A percentile compares a stretch with the other conserved stretches of the same genome.
Conservation (phyloP, 1,140 invertebrate genomes). For the Panagrolaimus sp. region DNA sequence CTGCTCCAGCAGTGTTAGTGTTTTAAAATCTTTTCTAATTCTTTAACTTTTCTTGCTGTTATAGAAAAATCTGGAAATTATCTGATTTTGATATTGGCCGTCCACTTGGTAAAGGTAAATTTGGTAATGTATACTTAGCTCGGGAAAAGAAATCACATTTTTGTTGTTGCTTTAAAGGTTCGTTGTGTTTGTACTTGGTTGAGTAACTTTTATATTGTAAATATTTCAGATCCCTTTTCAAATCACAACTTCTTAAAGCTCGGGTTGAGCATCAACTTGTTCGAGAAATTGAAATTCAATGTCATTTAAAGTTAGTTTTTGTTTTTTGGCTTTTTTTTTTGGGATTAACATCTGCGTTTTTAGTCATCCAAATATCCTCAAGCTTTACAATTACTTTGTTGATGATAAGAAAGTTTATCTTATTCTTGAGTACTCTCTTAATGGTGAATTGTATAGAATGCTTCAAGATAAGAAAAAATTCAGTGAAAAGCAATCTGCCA, state of each 20-base stretch:
- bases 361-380: constrained; percentile 83
- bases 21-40: too few relatives aligned
- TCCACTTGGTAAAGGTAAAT: constrained; percentile 91
- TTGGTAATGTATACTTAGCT: constrained; percentile 94
- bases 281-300: constrained; percentile 90
- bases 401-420: constrained; percentile 80
- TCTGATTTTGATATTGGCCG: constrained; percentile 89
- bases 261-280: constrained; percentile 86
- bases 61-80: constrained; percentile 60
- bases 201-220: constrained; percentile 4
- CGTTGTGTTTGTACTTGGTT: not conserved
- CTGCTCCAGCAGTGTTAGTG: too few relatives aligned
- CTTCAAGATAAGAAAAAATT: constrained; percentile 64
- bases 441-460: constrained; percentile 74
- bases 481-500: constrained; percentile 55
- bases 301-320: constrained; percentile 68
- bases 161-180: constrained; percentile 79
- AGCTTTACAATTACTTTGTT: constrained; percentile 82
- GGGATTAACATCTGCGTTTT: constrained; percentile 1
- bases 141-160: constrained; percentile 84
- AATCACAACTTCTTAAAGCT: constrained; percentile 78
- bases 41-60: too few relatives aligned
- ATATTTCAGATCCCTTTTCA: constrained; percentile 76
- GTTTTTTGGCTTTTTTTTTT: constrained; percentile 47
- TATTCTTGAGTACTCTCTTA: constrained; percentile 81